Evolutionary conservation across 2,888 invertebrate genomes (phyloP).

Genomic region (Limenitis camilla): DNA sequence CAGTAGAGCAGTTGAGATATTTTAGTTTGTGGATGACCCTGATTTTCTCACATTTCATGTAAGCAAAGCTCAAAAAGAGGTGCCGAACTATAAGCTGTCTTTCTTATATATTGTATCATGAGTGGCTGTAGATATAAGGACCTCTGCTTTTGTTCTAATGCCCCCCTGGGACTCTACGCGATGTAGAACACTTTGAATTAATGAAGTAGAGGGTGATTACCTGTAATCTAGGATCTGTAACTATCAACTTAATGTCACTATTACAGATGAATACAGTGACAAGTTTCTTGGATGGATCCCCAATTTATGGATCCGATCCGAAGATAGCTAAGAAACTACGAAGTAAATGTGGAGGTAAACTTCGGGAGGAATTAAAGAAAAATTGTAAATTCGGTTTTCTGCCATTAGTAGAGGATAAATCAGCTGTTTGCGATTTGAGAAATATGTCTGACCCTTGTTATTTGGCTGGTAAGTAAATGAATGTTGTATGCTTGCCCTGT

Average conservation of each 20-base stretch:
- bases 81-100: too few relatives aligned
- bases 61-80: too few relatives aligned
- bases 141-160: too few relatives aligned
- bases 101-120: too few relatives aligned
- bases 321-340: constrained; percentile 51
- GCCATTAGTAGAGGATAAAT: constrained; percentile 57
- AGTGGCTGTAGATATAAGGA: too few relatives aligned
- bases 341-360: constrained; percentile 52
- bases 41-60: too few relatives aligned
- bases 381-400: constrained; percentile 47
- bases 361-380: constrained; percentile 47
- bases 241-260: not conserved
- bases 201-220: too few relatives aligned
- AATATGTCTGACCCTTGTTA: constrained; percentile 62
- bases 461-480: constrained; percentile 48
- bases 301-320: constrained; percentile 66
- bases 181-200: too few relatives aligned
- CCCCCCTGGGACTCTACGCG: too few relatives aligned
- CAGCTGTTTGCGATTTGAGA: constrained; percentile 52
- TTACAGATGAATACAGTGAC: constrained; percentile 81
- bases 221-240: not conserved
- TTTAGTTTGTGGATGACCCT: too few relatives aligned
- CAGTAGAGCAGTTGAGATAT: too few relatives aligned
- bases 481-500: too few relatives aligned
- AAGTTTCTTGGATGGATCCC: constrained; percentile 71